Conservation (phyloP, 2,113 vertebrate species). For the Rhea americana region DNA sequence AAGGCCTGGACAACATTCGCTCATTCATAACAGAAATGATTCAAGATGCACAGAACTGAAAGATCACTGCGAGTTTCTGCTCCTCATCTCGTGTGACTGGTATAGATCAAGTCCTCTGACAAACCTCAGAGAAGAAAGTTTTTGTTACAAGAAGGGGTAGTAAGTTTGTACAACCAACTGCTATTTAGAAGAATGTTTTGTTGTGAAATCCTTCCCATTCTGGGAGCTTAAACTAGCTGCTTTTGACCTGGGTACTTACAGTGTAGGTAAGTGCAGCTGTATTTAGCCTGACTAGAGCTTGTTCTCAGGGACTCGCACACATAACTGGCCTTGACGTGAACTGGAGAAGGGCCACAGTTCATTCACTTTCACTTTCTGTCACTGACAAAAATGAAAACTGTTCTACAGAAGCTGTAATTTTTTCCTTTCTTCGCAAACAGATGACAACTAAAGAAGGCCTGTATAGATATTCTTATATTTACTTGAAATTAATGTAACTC, state of each 20-base stretch:
- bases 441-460: constrained; percentile 38
- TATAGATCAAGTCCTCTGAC: background rate
- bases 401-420: background rate
- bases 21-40: background rate
- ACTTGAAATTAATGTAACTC: constrained; percentile 26
- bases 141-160: background rate
- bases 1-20: background rate
- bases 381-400: background rate
- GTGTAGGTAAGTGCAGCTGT: background rate
- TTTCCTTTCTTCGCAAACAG: constrained; percentile 3
- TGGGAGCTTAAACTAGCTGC: background rate
- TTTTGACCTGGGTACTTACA: background rate
- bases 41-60: background rate
- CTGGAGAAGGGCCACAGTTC: background rate
- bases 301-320: background rate
- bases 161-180: background rate
- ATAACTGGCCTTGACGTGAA: background rate
- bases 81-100: background rate
- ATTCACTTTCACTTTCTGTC: background rate
- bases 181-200: background rate
- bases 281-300: background rate
- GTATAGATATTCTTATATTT: constrained; percentile 34
- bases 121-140: background rate
- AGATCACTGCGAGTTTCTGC: background rate
- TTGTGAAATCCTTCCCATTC: background rate